Evolutionary conservation across 2,888 invertebrate species (phyloP), one percentile per base, ranked within the genome.

Genomic region (Oscheius myriophilus): DNA sequence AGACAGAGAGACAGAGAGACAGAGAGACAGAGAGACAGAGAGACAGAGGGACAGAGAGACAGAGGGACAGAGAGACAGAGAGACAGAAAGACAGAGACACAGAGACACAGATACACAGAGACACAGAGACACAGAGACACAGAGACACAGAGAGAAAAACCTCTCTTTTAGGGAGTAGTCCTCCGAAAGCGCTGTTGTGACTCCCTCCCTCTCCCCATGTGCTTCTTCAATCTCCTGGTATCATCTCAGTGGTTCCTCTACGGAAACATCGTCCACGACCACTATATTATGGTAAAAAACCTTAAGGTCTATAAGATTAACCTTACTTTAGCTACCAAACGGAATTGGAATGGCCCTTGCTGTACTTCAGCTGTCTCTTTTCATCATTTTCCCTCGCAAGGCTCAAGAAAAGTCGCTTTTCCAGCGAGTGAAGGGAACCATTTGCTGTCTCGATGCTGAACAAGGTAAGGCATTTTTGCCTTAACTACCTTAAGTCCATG

Each of bases 181-280:
- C 91, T 96, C 41, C 46, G 43, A 33, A 89, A 89, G 84, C 92
- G 92, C 21, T 91, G 92, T 33, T 26, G 26, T 26, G 67, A 67
- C 9, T 58, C 91, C 43, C 90, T 96, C 87, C 95, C 95, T 4
- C 93, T 95, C 87, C 93, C 94, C 6, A 90, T 96, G 74, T 94
- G 94, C 82, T 88, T 93, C 52, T 92, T 92, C 81, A 94, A 93
- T 73, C 90, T 93, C 21, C 84, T 94, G 9, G 93, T 95, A n/a
- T 90, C 92, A 33, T 90, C 90, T 72, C 90, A 91, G 85, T 94
- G 94, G 94, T 89, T 92, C 63, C 84, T 92, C 0, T 94, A 94
- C 87, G 94, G 93, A 25, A 89, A 92, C 76, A 91, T 93, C 51
- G 90, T 94, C 69, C 87, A 90, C 72, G 93, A 94, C 87, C 86